These are phyloP conservation scores for Hycleus cichorii DNA, from an alignment of 1,140 invertebrate species.

Conservation along the genomic window DNA sequence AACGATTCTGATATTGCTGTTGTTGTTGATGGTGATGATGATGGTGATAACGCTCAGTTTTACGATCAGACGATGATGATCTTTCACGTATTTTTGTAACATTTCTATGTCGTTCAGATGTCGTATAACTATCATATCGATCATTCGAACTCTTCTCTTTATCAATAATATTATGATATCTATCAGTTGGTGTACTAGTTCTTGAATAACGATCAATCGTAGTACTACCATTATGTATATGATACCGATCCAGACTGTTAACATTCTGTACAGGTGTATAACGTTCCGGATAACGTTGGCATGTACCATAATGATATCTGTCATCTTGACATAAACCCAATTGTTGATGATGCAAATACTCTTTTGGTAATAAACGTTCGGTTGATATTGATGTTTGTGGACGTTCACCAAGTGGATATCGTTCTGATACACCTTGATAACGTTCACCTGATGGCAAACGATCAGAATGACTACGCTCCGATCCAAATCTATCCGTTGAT, in stretches of 20 bases:
- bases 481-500: slow-evolving; percentile 22
- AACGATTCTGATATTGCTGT: neutral
- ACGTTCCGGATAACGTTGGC: slow-evolving; percentile 27
- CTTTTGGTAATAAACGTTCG: slow-evolving; percentile 26
- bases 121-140: slow-evolving; percentile 26
- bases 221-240: neutral
- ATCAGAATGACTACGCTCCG: slow-evolving; percentile 33
- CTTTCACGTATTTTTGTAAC: slow-evolving; percentile 34
- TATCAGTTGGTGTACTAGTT: slow-evolving; percentile 25
- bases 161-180: slow-evolving; percentile 30
- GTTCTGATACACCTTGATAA: slow-evolving; percentile 35
- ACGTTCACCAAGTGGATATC: slow-evolving; percentile 38
- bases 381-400: slow-evolving; percentile 32
- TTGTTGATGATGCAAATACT: slow-evolving; percentile 6
- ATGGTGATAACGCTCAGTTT: slow-evolving; percentile 24
- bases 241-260: slow-evolving; percentile 30
- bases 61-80: slow-evolving; percentile 30
- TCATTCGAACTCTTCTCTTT: slow-evolving; percentile 23
- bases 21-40: slow-evolving; percentile 15
- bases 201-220: slow-evolving; percentile 32
- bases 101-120: slow-evolving; percentile 26
- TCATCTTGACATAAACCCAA: slow-evolving; percentile 13
- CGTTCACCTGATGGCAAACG: slow-evolving; percentile 35
- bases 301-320: slow-evolving; percentile 23
- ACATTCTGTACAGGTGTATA: slow-evolving; percentile 26